Conservation (phyloP, 2,113 vertebrate species). For the Sceloporus undulatus region DNA sequence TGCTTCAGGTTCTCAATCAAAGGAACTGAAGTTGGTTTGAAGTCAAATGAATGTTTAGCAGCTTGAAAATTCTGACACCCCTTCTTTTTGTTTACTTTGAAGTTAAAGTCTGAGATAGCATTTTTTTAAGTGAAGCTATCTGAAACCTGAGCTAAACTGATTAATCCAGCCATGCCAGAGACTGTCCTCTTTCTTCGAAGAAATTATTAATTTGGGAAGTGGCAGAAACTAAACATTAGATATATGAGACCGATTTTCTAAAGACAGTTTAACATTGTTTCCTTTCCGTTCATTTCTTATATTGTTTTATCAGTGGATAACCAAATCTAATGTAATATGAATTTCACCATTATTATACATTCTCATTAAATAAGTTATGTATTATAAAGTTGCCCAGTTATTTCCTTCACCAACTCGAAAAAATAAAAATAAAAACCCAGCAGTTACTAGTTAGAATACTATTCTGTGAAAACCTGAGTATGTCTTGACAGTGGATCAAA, state of each 20-base stretch:
- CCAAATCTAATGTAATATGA: neutral
- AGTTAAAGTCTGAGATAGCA: slow-evolving; percentile 5
- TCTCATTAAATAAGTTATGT: slow-evolving; percentile 1
- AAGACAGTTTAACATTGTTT: neutral
- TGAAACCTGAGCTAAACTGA: neutral
- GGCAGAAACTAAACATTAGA: neutral
- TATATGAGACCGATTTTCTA: neutral
- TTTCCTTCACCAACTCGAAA: neutral
- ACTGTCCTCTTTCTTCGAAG: neutral
- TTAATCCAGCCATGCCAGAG: neutral
- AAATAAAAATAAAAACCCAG: neutral
- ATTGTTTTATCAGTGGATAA: neutral
- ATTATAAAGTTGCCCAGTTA: neutral
- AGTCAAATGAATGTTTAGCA: slow-evolving; percentile 1
- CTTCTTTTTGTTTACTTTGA: slow-evolving; percentile 15
- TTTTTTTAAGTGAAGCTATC: neutral
- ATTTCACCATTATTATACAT: neutral
- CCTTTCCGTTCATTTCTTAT: neutral
- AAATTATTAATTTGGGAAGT: neutral
- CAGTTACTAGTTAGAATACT: slow-evolving; percentile 34
- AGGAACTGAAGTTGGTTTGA: neutral
- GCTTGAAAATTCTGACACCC: neutral
- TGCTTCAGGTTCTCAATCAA: neutral
- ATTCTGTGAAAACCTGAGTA: slow-evolving; percentile 23
- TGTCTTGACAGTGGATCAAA: slow-evolving; percentile 38